These are phyloP conservation scores for Pygocentrus nattereri DNA, from an alignment of 2,797 vertebrate genomes.

Conservation along the genomic window DNA sequence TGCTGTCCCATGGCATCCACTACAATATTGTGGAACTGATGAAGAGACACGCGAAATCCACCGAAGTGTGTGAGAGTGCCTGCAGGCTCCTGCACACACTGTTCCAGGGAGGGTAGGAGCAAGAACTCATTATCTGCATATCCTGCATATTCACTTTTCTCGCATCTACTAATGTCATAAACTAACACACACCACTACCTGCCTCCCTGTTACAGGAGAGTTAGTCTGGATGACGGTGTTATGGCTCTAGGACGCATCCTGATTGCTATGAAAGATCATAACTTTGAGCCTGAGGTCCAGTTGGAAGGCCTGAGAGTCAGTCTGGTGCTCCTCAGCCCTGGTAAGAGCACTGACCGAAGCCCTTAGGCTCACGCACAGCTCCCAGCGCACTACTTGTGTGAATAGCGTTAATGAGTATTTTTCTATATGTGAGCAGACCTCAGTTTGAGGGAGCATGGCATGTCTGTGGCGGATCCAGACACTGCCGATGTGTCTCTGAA, in stretches of 20 bases:
- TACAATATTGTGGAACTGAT: conserved; percentile 93
- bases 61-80: conserved; percentile 86
- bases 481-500: conserved; percentile 80
- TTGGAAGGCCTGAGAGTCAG: conserved; percentile 88
- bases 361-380: neutral
- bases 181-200: neutral
- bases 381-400: too few species aligned
- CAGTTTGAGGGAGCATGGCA: conserved; percentile 74
- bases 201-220: conserved; percentile 72
- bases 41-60: conserved; percentile 82
- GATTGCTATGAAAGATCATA: conserved; percentile 85
- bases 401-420: conserved; percentile 16
- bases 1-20: conserved; percentile 91
- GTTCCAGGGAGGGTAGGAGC: conserved; percentile 87
- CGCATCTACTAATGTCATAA: neutral
- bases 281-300: conserved; percentile 84
- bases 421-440: conserved; percentile 67
- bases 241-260: conserved; percentile 86
- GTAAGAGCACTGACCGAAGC: conserved; percentile 71
- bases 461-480: conserved; percentile 79
- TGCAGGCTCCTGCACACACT: conserved; percentile 88
- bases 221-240: conserved; percentile 84
- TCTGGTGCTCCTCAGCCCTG: conserved; percentile 86
- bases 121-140: neutral
- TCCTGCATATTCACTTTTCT: neutral